Percentiles rank a stretch among this genome's conserved stretches.
Conservation (phyloP, 1,140 invertebrate species). For the Panagrolaimus sp. region DNA sequence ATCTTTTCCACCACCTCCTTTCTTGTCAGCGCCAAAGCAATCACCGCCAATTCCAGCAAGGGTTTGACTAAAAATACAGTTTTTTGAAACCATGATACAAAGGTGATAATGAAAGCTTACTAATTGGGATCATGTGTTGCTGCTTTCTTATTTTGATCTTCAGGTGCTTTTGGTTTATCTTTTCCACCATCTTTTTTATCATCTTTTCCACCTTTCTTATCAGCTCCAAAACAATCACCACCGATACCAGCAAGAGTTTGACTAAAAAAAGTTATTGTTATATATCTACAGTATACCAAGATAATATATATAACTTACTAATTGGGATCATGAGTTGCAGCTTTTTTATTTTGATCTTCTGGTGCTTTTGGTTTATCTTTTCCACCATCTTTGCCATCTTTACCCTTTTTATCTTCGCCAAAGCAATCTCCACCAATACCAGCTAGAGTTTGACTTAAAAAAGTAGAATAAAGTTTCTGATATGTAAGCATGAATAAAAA, state of each 20-base stretch:
- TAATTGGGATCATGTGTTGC: slow-evolving; percentile 23
- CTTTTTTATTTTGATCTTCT: slow-evolving; percentile 11
- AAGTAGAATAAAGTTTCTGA: too few species aligned
- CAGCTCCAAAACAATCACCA: slow-evolving; percentile 11
- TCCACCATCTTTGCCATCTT: background rate
- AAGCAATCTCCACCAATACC: slow-evolving; percentile 9
- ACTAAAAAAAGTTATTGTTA: background rate
- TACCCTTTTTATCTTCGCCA: background rate
- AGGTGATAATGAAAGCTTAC: too few species aligned
- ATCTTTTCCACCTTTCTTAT: background rate
- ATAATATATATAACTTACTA: too few species aligned
- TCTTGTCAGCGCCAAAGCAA: slow-evolving; percentile 14
- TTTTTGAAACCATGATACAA: too few species aligned
- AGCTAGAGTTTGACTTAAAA: background rate
- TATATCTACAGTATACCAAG: background rate
- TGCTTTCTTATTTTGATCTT: slow-evolving; percentile 12
- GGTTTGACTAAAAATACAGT: slow-evolving; percentile 6
- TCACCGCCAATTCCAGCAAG: slow-evolving; percentile 24
- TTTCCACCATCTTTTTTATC: background rate
- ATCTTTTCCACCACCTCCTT: slow-evolving; percentile 14
- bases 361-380: slow-evolving; percentile 1
- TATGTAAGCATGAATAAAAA: slow-evolving; percentile 15
- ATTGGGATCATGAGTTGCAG: slow-evolving; percentile 27
- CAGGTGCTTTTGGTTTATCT: slow-evolving; percentile 11
- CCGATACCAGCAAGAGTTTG: slow-evolving; percentile 4